A percentile compares a stretch with the other conserved stretches of the same genome.
Conservation (phyloP, 2,797 vertebrate genomes). For the Pachyuromys duprasi region DNA sequence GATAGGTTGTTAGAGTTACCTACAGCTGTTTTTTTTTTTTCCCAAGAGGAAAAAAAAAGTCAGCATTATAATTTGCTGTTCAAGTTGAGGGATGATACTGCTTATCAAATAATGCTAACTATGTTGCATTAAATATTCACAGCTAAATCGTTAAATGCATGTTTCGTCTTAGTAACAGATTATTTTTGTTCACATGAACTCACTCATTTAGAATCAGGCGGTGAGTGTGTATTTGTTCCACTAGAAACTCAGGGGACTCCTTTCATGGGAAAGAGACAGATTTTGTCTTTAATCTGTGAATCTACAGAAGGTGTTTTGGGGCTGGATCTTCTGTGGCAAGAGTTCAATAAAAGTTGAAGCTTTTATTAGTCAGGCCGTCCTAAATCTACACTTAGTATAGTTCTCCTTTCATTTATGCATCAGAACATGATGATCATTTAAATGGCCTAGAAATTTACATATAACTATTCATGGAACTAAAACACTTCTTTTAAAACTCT, state of each 20-base stretch:
- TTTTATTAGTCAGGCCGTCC: constrained; percentile 69
- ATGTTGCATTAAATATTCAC: constrained; percentile 49
- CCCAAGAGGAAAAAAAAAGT: background rate
- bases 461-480: constrained; percentile 38
- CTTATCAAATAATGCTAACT: constrained; percentile 2
- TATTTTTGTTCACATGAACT: constrained; percentile 40
- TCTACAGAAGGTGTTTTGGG: constrained; percentile 49
- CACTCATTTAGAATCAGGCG: constrained; percentile 9
- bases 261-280: constrained; percentile 13
- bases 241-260: background rate
- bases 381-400: constrained; percentile 57
- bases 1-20: constrained; percentile 43
- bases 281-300: constrained; percentile 59
- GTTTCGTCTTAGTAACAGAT: background rate
- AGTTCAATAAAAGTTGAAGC: constrained; percentile 43
- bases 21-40: constrained; percentile 13
- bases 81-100: background rate
- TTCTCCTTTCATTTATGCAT: constrained; percentile 38
- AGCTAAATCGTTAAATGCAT: background rate
- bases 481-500: constrained; percentile 38
- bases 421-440: constrained; percentile 42
- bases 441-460: constrained; percentile 40
- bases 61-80: constrained; percentile 48
- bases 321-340: constrained; percentile 60
- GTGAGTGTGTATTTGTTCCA: constrained; percentile 28